phyloP scores from a whole-genome alignment of 1,140 invertebrate species.

The Parasteatoda tepidariorum region DNA sequence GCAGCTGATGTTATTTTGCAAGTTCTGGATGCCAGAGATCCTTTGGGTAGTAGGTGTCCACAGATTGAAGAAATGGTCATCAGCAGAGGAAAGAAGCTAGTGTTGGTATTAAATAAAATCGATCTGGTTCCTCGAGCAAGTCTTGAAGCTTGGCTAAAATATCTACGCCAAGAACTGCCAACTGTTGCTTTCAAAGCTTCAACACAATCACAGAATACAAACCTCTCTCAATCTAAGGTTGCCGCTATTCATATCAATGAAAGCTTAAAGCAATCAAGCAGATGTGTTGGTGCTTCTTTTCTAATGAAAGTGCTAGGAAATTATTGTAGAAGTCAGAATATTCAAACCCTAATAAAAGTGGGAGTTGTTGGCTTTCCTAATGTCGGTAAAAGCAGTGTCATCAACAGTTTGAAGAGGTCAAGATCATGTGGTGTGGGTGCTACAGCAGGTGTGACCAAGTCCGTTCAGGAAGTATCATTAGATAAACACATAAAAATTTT shows the following conservation, averaged over 20 bases:
- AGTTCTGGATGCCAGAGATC: slow-evolving; percentile 94
- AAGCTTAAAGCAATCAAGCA: slow-evolving; percentile 74
- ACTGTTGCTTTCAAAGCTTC: slow-evolving; percentile 96
- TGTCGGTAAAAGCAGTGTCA: slow-evolving; percentile 99
- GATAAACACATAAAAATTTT: slow-evolving; percentile 96
- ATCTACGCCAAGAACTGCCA: slow-evolving; percentile 81
- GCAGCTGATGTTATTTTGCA: slow-evolving; percentile 94
- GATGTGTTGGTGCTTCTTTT: slow-evolving; percentile 92
- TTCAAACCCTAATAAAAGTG: slow-evolving; percentile 92
- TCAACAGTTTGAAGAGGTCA: slow-evolving; percentile 96
- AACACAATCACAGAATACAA: slow-evolving; percentile 86
- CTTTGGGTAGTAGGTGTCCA: slow-evolving; percentile 85
- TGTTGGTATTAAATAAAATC: slow-evolving; percentile 96
- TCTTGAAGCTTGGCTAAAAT: slow-evolving; percentile 91
- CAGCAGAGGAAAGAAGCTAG: slow-evolving; percentile 82
- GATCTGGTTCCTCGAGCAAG: slow-evolving; percentile 94
- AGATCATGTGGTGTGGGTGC: slow-evolving; percentile 93
- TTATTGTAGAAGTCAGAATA: slow-evolving; percentile 91
- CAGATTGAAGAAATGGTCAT: slow-evolving; percentile 90
- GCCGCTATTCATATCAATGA: slow-evolving; percentile 63
- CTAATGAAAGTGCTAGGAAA: slow-evolving; percentile 92
- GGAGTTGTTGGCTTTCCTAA: slow-evolving; percentile 93
- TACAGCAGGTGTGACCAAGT: slow-evolving; percentile 92
- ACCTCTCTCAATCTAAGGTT: slow-evolving; percentile 64
- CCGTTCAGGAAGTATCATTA: slow-evolving; percentile 71